These are phyloP conservation scores for Cygnus olor DNA, from an alignment of 2,797 vertebrate genomes.

Conservation along the genomic window DNA sequence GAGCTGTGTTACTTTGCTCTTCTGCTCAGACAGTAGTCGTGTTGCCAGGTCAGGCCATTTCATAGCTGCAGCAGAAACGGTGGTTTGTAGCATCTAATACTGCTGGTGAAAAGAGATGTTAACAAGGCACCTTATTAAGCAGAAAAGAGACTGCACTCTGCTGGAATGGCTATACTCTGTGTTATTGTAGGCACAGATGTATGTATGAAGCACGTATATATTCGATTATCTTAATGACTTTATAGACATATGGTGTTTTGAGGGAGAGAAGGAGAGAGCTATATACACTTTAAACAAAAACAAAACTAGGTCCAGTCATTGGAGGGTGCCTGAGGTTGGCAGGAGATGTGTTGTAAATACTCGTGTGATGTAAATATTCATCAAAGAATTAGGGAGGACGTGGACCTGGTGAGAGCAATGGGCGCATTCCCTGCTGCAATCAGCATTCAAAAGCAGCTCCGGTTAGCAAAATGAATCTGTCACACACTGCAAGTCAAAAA, in stretches of 20 bases:
- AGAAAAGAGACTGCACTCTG: not conserved
- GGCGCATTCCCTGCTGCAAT: not conserved
- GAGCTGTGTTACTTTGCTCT: not conserved
- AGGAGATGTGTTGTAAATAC: not conserved
- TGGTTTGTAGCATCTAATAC: not conserved
- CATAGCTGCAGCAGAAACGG: not conserved
- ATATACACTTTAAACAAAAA: not conserved
- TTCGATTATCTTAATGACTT: not conserved
- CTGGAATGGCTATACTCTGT: rapidly evolving
- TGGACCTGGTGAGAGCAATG: not conserved
- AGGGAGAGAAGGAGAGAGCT: not conserved
- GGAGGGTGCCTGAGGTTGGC: not conserved
- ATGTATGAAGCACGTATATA: not conserved
- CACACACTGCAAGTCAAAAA: not conserved
- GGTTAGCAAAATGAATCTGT: not conserved
- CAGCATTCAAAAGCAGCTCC: not conserved
- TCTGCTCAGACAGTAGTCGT: not conserved
- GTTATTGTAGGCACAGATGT: rapidly evolving
- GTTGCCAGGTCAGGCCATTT: not conserved
- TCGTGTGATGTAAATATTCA: not conserved
- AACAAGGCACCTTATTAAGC: not conserved
- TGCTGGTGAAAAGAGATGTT: not conserved
- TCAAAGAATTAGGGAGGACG: rapidly evolving
- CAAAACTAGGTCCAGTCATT: not conserved
- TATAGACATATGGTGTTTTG: not conserved